Percentiles rank a stretch among this genome's conserved stretches.
phyloP scores from a whole-genome alignment of 1,140 invertebrate species.

The Caenorhabditis latens region DNA sequence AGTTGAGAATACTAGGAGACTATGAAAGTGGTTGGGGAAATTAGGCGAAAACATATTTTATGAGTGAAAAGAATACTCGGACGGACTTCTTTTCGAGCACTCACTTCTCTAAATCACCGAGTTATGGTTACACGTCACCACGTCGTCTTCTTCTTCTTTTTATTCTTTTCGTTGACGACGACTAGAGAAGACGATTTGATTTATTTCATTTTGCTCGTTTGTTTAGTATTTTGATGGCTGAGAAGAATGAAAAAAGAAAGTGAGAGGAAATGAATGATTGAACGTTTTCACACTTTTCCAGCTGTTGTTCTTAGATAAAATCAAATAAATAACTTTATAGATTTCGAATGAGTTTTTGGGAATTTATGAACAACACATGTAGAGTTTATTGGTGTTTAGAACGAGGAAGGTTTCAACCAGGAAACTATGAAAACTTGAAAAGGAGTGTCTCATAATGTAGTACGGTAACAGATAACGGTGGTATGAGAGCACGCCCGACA shows the following conservation, averaged over 20 bases:
- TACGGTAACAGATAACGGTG: too few relatives aligned
- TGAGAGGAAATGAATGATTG: neutral
- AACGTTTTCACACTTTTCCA: neutral
- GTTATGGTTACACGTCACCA: constrained; percentile 15
- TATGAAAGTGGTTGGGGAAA: constrained; percentile 7
- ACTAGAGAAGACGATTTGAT: constrained; percentile 26
- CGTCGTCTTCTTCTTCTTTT: neutral
- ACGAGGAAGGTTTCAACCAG: too few relatives aligned
- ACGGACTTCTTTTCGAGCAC: neutral
- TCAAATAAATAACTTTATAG: too few relatives aligned
- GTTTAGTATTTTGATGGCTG: neutral
- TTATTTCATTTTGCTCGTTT: constrained; percentile 24
- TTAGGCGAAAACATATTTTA: constrained; percentile 41
- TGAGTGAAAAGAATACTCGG: constrained; percentile 31
- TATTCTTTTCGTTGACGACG: neutral
- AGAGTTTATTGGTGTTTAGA: too few relatives aligned
- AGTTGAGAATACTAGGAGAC: neutral
- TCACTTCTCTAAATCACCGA: constrained; percentile 8
- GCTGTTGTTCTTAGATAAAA: too few relatives aligned
- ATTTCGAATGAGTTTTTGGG: too few relatives aligned
- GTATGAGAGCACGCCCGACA: too few relatives aligned
- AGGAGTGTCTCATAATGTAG: too few relatives aligned
- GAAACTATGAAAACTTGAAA: too few relatives aligned
- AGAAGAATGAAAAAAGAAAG: neutral
- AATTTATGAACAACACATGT: too few relatives aligned